phyloP scores from a whole-genome alignment of 1,140 invertebrate species.

The Gonatopus flavifemur region DNA sequence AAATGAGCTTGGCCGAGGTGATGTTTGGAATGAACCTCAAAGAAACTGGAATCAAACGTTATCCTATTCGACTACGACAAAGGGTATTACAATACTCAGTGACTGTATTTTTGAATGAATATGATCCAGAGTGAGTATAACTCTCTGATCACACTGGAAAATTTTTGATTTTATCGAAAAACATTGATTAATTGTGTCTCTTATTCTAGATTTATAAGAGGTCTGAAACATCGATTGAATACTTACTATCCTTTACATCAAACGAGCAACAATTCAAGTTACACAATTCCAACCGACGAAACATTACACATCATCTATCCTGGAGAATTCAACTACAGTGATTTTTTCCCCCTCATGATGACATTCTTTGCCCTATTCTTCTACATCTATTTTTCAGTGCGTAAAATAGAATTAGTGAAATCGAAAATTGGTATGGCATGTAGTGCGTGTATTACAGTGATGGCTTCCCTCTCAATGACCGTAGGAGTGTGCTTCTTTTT shows the following conservation, averaged over 20 bases:
- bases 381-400: conserved; percentile 93
- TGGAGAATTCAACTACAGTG: conserved; percentile 81
- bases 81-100: conserved; percentile 87
- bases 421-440: conserved; percentile 90
- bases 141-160: background rate
- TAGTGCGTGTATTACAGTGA: conserved; percentile 84
- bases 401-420: conserved; percentile 91
- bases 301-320: conserved; percentile 82
- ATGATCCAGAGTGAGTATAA: conserved; percentile 70
- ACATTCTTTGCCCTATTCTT: conserved; percentile 85
- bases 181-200: conserved; percentile 7
- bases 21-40: conserved; percentile 88
- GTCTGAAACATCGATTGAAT: conserved; percentile 70
- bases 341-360: conserved; percentile 81
- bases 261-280: conserved; percentile 44
- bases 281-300: conserved; percentile 44
- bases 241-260: conserved; percentile 73
- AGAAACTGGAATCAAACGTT: conserved; percentile 86
- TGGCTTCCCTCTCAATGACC: conserved; percentile 89
- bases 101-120: conserved; percentile 82
- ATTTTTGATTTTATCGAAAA: conserved; percentile 1
- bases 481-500: conserved; percentile 93
- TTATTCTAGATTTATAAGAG: conserved; percentile 73
- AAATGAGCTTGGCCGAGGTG: conserved; percentile 85
- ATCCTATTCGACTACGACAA: conserved; percentile 78